Evolutionary conservation across 2,888 invertebrate genomes (phyloP), one percentile per base, ranked within the genome.

Genomic region (Melangyna quadrimaculata): DNA sequence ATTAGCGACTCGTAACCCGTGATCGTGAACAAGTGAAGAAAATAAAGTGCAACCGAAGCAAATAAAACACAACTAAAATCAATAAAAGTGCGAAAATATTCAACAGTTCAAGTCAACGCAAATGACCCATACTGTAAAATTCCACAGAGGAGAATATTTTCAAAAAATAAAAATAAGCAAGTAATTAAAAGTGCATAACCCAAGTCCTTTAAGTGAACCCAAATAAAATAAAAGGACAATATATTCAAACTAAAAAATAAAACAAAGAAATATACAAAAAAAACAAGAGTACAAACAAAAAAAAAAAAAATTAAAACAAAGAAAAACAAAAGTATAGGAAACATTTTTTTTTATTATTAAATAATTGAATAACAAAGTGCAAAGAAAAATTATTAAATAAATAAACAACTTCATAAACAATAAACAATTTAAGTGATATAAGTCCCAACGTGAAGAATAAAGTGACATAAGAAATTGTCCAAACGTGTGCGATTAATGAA

Each of bases 31-130:
- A 35, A 35, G 35, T 35, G 35, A 35, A 19, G 37, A 45, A 17
- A 45, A 17, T 45, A 45, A 45, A 19, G 45, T 45, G 45, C 45
- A 45, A 45, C 1, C 19, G 45, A 51, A 51, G 24, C 24, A 24
- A 51, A 24, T 51, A 51, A 24, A 51, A 22, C 24, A 51, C 5
- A 51, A 48, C 48, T 19, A 19, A 22, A 48, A 48, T 48, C 48
- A 22, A 48, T 37, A 37, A 35, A 35, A 59, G 19, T 59, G 35
- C 37, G 59, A 59, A 59, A 59, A 59, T 59, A 59, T 37, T 59
- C 32, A 59, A n/a, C 37, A 59, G 59, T 37, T 59, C 37, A 59
- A 22, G 59, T 59, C 35, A 59, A 59, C 59, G 59, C 37, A 59
- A 59, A 59, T 59, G 59, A 35, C 59, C 59, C 59, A 37, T 48